Percentiles rank a stretch among this genome's conserved stretches.
Evolutionary conservation across 64 coral and sea anemone genomes (phyloP).

Genomic region (Dendrophyllia cribrosa): DNA sequence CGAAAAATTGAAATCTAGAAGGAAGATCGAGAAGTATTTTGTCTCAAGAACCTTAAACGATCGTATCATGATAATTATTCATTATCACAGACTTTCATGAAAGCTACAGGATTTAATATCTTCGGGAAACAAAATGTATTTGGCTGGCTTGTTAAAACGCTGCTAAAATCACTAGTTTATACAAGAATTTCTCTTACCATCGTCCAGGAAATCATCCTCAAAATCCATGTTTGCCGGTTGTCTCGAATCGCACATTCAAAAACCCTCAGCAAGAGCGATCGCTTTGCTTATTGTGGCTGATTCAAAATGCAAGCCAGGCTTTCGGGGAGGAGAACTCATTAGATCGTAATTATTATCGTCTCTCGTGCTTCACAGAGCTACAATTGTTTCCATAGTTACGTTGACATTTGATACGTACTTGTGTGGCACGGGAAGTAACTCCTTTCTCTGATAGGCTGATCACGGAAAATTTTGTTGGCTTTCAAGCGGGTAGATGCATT

Average conservation of each 20-base stretch:
- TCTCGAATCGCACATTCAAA: not conserved
- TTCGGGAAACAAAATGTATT: no score
- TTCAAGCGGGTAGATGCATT: not conserved
- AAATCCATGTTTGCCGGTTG: conserved; percentile 12
- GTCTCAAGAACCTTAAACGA: no score
- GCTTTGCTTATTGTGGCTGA: not conserved
- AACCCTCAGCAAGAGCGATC: not conserved
- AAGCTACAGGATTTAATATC: no score
- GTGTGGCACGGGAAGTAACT: not conserved
- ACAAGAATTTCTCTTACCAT: conserved; percentile 4
- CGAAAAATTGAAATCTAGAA: no score
- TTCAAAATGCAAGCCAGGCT: not conserved
- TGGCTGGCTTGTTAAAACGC: no score
- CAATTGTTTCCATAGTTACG: conserved; percentile 13
- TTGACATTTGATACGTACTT: not conserved
- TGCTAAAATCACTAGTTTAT: no score
- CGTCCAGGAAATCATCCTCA: not conserved
- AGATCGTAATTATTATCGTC: not conserved
- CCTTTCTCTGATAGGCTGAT: not conserved
- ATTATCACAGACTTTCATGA: no score
- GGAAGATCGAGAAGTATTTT: no score
- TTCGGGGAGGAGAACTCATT: conserved; percentile 28
- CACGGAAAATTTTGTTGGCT: not conserved
- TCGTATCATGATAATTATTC: no score
- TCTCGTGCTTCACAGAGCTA: conserved; percentile 3